phyloP scores from a whole-genome alignment of 2,888 invertebrate species.

The Hirudinaria manillensis region DNA sequence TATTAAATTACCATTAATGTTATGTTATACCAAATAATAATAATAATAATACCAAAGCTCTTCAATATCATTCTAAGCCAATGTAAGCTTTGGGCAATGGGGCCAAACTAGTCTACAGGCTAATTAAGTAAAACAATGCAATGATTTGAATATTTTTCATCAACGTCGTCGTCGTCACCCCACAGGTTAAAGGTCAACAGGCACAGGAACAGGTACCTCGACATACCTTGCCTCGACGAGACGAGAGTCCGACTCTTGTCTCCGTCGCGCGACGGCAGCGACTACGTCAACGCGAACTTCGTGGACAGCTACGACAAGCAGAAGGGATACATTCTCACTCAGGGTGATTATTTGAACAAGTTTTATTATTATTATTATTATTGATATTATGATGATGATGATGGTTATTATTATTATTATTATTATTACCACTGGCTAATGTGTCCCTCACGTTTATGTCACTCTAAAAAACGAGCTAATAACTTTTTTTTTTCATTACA shows the following conservation, averaged over 20 bases:
- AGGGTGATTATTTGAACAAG: conserved; percentile 62
- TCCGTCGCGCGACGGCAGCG: conserved; percentile 52
- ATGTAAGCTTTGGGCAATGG: too few species aligned
- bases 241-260: conserved; percentile 77
- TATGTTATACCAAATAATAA: too few species aligned
- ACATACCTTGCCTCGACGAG: conserved; percentile 92
- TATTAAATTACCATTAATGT: too few species aligned
- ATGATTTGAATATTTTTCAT: not conserved
- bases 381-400: not conserved
- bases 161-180: not conserved
- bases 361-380: not conserved
- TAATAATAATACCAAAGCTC: too few species aligned
- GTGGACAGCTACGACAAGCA: conserved; percentile 91
- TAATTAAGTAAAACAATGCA: not conserved
- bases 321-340: conserved; percentile 93
- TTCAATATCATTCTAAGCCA: too few species aligned
- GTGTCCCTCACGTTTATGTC: too few species aligned
- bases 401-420: conserved; percentile 10
- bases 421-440: not conserved
- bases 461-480: too few species aligned
- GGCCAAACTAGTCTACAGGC: too few species aligned
- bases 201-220: conserved; percentile 69
- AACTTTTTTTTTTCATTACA: too few species aligned
- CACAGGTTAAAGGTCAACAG: conserved; percentile 48
- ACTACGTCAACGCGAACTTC: conserved; percentile 95